A percentile compares a stretch with the other conserved stretches of the same genome.
These are phyloP conservation scores for Hylaeus anthracinus DNA, from an alignment of 1,140 invertebrate genomes.

Conservation along the genomic window DNA sequence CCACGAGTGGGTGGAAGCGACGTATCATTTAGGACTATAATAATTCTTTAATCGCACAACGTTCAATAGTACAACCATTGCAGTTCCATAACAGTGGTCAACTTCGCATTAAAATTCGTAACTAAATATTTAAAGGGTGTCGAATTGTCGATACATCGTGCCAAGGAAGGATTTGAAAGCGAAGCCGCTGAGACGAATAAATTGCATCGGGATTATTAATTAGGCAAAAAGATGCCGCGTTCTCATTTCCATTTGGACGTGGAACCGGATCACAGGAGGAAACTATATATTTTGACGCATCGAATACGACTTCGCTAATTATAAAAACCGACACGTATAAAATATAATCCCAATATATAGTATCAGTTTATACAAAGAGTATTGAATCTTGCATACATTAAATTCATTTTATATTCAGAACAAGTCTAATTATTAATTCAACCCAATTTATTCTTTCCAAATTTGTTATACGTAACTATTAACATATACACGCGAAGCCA, in stretches of 20 bases:
- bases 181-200: constrained; percentile 6
- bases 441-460: neutral
- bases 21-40: neutral
- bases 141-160: constrained; percentile 1
- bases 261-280: neutral
- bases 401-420: too few relatives aligned
- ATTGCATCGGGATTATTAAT: constrained; percentile 47
- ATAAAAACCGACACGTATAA: neutral
- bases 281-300: neutral
- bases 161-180: constrained; percentile 33
- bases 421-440: too few relatives aligned
- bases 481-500: neutral
- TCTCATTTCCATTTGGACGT: constrained; percentile 13
- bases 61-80: neutral
- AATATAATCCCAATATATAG: neutral
- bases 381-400: too few relatives aligned
- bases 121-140: constrained; percentile 16
- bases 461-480: neutral
- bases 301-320: neutral
- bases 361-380: too few relatives aligned
- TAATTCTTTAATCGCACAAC: neutral
- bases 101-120: constrained; percentile 30
- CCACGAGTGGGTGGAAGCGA: neutral
- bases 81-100: neutral
- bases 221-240: constrained; percentile 35